These are phyloP conservation scores for Upupa epops DNA, from an alignment of 2,113 vertebrate species.

Conservation along the genomic window DNA sequence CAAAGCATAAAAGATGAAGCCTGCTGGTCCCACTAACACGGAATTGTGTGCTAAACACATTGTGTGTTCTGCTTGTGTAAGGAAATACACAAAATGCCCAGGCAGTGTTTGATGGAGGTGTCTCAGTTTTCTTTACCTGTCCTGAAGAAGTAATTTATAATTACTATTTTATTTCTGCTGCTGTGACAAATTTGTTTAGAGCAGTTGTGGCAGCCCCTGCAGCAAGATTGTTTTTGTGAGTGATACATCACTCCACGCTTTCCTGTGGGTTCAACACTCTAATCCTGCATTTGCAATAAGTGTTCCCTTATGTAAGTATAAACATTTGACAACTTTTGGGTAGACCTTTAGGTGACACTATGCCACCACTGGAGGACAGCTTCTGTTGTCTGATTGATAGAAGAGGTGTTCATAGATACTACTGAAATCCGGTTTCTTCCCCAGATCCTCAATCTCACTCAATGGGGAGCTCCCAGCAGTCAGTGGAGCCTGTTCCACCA, in stretches of 20 bases:
- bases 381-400: neutral
- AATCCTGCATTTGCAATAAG: neutral
- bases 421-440: neutral
- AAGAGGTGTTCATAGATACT: neutral
- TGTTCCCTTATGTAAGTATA: neutral
- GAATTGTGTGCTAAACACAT: accelerated
- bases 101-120: neutral
- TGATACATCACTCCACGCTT: accelerated
- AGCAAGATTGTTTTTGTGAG: neutral
- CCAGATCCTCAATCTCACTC: neutral
- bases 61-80: neutral
- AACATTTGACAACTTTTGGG: neutral
- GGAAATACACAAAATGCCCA: neutral
- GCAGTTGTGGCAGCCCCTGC: accelerated
- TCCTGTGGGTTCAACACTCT: neutral
- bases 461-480: neutral
- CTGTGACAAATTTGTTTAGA: neutral
- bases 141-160: neutral
- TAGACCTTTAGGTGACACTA: neutral
- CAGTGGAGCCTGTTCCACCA: neutral
- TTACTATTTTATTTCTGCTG: neutral
- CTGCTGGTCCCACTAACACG: accelerated
- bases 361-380: accelerated
- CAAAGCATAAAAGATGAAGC: neutral
- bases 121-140: neutral